Evolutionary conservation across 2,113 vertebrate species (phyloP), one percentile per base, ranked within the genome.

Genomic region (Corythornis vintsioides): DNA sequence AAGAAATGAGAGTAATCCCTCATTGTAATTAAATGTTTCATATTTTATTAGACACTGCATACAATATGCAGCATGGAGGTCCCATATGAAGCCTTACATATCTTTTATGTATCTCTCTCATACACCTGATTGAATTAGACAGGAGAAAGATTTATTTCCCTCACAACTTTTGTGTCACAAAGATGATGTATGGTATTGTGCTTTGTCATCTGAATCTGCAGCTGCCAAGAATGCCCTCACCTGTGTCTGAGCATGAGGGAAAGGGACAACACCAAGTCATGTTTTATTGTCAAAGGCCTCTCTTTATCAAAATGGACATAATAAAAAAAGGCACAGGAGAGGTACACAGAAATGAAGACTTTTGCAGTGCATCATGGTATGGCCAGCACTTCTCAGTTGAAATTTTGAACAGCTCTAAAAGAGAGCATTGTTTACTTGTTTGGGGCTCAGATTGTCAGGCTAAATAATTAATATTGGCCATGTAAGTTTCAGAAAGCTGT

Each of bases 21-120:
- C 79, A 80, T n/a, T 77, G 43, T 77, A 94, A 95, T 95, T 88
- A 95, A 92, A 79, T 94, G 45, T 84, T 96, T 93, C 76, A 82
- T 94, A 88, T 95, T 94, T 93, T 94, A 88, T 91, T 91, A 86
- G 66, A 55, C 28, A 57, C 33, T 35, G 20, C 31, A 65, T 53
- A 21, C 57, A 75, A 28, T 65, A 57, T 48, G 75, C 65, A 82
- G 66, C 29, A 13, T 38, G 25, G 66, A 77, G 55, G 59, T 48
- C 31, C 82, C 63, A 61, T 42, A 55, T 0, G 7, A 83, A 80
- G 29, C 47, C 26, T 76, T 50, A 17, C 21, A 4, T 86, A 73
- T 83, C 25, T 66, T 66, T 71, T 83, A 48, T 22, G 17, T 42
- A 8, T 53, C 66, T 75, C 64, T 52, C 70, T 64, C 31, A 33